phyloP scores from a whole-genome alignment of 2,888 invertebrate genomes.

The Drepanosiphum platanoidis region DNA sequence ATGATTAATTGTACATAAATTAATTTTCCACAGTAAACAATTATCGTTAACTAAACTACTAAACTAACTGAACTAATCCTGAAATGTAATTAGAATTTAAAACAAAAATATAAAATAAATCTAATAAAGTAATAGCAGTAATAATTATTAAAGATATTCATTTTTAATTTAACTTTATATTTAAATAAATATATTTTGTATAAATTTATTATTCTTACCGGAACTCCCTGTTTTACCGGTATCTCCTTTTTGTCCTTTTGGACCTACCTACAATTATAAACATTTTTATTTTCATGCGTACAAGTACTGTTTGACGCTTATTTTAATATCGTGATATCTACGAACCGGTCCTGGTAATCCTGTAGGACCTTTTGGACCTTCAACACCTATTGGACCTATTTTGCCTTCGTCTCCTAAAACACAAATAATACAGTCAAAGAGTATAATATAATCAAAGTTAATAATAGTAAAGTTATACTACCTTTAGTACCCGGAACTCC shows the following conservation, averaged over 20 bases:
- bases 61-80: neutral
- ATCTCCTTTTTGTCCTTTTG: slow-evolving; percentile 59
- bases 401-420: slow-evolving; percentile 42
- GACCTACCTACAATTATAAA: slow-evolving; percentile 50
- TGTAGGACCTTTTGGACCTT: slow-evolving; percentile 51
- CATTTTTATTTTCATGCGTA: neutral
- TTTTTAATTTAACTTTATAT: too few species aligned
- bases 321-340: slow-evolving; percentile 31
- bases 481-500: slow-evolving; percentile 73
- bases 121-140: too few species aligned
- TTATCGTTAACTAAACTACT: too few species aligned
- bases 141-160: neutral
- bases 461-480: slow-evolving; percentile 13
- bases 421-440: slow-evolving; percentile 3
- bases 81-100: neutral
- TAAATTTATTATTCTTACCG: slow-evolving; percentile 30
- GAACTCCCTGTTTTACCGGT: slow-evolving; percentile 41
- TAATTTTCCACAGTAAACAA: too few species aligned
- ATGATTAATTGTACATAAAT: too few species aligned
- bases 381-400: slow-evolving; percentile 36
- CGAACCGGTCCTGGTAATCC: slow-evolving; percentile 60
- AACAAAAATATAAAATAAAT: too few species aligned
- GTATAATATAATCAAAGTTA: neutral
- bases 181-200: neutral
- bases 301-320: neutral